Conservation (phyloP, 2,888 invertebrate species). For the Philaethria dido region DNA sequence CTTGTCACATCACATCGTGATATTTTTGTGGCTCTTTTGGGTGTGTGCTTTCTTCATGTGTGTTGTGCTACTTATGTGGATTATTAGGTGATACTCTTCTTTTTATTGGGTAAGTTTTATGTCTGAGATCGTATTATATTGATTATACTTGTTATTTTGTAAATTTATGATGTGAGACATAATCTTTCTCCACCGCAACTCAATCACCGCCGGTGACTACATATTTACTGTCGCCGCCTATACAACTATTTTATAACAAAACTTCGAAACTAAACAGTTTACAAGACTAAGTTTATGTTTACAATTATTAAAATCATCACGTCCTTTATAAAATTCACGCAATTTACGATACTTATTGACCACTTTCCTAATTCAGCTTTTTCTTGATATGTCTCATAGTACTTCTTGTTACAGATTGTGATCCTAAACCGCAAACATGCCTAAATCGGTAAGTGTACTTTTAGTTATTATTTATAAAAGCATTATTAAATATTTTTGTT, state of each 20-base stretch:
- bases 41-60: conserved; percentile 83
- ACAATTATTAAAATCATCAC: conserved; percentile 36
- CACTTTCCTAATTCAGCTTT: conserved; percentile 48
- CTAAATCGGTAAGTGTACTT: conserved; percentile 84
- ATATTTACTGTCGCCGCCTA: conserved; percentile 62
- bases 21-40: conserved; percentile 83
- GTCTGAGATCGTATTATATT: conserved; percentile 11
- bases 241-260: conserved; percentile 59
- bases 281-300: conserved; percentile 45
- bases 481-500: not conserved
- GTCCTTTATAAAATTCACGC: conserved; percentile 58
- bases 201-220: conserved; percentile 68
- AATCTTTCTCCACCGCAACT: conserved; percentile 41
- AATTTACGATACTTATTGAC: conserved; percentile 55
- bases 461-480: conserved; percentile 34
- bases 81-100: conserved; percentile 81
- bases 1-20: conserved; percentile 82
- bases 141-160: conserved; percentile 6
- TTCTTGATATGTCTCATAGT: conserved; percentile 52
- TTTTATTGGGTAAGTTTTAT: conserved; percentile 73
- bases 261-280: conserved; percentile 49
- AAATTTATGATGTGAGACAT: conserved; percentile 20
- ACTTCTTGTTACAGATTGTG: conserved; percentile 76
- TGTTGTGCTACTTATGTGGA: conserved; percentile 84
- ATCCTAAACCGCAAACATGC: conserved; percentile 84